These are phyloP conservation scores for Loriculus beryllinus DNA, from an alignment of 2,797 vertebrate species.

Conservation along the genomic window DNA sequence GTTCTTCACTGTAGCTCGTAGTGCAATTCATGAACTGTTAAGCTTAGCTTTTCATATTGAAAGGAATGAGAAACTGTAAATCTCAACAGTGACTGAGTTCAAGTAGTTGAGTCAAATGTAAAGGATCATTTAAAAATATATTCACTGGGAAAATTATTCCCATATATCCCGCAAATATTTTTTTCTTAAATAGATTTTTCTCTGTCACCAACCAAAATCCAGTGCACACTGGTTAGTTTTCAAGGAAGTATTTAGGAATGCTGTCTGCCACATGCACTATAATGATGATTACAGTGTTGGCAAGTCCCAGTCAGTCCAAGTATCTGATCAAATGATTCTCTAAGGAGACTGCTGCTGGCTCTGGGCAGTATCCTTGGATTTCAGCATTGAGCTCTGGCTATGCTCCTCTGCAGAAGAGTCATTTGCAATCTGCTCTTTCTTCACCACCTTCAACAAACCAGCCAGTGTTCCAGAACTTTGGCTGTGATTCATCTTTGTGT, in stretches of 20 bases:
- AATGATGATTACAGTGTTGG: background rate
- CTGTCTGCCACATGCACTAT: background rate
- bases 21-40: background rate
- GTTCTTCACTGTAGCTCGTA: background rate
- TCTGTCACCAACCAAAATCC: background rate
- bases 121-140: background rate
- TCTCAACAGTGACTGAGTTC: background rate
- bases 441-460: constrained; percentile 17
- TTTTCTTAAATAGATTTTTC: background rate
- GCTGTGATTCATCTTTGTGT: background rate
- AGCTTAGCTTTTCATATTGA: background rate
- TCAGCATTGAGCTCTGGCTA: background rate
- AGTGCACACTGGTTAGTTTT: background rate
- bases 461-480: background rate
- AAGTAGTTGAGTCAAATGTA: background rate
- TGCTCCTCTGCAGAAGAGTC: background rate
- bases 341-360: background rate
- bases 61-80: background rate
- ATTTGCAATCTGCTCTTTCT: constrained; percentile 22
- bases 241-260: background rate
- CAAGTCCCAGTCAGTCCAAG: background rate
- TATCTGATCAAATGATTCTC: background rate
- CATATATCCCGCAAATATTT: background rate
- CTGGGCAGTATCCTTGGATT: background rate
- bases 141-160: background rate